Evolutionary conservation across 35 echinoderm and acorn worm genomes (phyloP).

Genomic region (Chiridota heheva): DNA sequence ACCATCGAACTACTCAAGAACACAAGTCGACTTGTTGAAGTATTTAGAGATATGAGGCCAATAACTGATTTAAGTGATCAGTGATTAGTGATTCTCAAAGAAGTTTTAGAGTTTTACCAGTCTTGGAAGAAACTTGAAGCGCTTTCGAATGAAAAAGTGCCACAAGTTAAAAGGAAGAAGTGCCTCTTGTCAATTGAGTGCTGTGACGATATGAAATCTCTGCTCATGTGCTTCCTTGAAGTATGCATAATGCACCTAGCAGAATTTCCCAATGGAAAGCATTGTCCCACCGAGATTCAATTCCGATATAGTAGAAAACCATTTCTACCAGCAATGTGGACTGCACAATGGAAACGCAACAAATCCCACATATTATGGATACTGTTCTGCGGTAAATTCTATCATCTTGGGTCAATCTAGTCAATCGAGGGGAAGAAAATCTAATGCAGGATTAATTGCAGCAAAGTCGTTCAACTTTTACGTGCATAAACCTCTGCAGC

Average conservation of each 20-base stretch:
- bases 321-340: constrained; percentile 30
- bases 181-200: background rate
- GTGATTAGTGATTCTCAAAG: background rate
- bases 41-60: constrained; percentile 3
- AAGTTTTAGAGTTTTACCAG: background rate
- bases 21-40: background rate
- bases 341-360: constrained; percentile 32
- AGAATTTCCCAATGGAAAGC: background rate
- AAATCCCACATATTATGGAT: constrained; percentile 1
- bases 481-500: constrained; percentile 15
- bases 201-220: constrained; percentile 1
- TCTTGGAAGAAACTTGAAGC: constrained; percentile 9
- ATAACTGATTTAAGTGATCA: background rate
- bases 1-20: background rate
- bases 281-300: constrained; percentile 24
- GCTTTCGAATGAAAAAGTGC: background rate
- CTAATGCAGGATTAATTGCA: background rate
- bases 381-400: constrained; percentile 9
- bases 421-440: background rate
- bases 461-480: constrained; percentile 12
- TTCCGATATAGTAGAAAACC: constrained; percentile 22
- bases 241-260: background rate
- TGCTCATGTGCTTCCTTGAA: constrained; percentile 3
- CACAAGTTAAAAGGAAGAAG: background rate
- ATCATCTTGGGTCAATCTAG: constrained; percentile 8